Evolutionary conservation across 1,140 invertebrate species (phyloP).

Genomic region (Meloidogyne floridensis): DNA sequence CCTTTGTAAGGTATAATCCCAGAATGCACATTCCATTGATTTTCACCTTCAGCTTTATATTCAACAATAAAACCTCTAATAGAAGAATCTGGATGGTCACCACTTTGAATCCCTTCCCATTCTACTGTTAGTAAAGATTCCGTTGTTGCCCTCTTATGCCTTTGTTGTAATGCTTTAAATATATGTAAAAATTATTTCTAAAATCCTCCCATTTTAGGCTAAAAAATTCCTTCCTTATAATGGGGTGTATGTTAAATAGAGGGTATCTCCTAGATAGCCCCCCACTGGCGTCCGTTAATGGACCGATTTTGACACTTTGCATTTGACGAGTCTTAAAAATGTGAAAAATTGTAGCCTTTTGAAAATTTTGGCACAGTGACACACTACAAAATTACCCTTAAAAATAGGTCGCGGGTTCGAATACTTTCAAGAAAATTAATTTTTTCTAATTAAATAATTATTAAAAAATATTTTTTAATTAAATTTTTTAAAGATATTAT

Average conservation of each 20-base stretch:
- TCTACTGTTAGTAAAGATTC: conserved; percentile 63
- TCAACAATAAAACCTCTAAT: conserved; percentile 65
- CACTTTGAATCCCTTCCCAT: conserved; percentile 66
- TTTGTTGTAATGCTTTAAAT: conserved; percentile 25
- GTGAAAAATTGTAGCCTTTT: not conserved
- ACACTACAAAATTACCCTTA: too few relatives aligned
- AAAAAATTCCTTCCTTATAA: too few relatives aligned
- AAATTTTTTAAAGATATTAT: conserved; percentile 4
- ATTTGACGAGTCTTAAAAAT: too few relatives aligned
- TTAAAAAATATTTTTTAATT: not conserved
- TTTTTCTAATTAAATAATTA: not conserved
- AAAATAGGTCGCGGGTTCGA: too few relatives aligned
- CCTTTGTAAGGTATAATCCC: conserved; percentile 62
- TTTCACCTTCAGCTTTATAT: conserved; percentile 63
- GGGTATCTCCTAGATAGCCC: too few relatives aligned
- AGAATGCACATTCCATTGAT: conserved; percentile 63
- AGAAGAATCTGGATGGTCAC: conserved; percentile 62
- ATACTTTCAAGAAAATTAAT: too few relatives aligned
- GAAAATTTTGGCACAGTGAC: not conserved
- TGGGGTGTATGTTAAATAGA: too few relatives aligned
- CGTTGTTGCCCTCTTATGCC: conserved; percentile 46
- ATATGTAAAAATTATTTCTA: not conserved
- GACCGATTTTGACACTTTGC: too few relatives aligned
- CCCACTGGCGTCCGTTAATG: too few relatives aligned
- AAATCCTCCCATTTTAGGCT: too few relatives aligned